Evolutionary conservation across 2,888 invertebrate genomes (phyloP).

Genomic region (Cosmopolites sordidus): DNA sequence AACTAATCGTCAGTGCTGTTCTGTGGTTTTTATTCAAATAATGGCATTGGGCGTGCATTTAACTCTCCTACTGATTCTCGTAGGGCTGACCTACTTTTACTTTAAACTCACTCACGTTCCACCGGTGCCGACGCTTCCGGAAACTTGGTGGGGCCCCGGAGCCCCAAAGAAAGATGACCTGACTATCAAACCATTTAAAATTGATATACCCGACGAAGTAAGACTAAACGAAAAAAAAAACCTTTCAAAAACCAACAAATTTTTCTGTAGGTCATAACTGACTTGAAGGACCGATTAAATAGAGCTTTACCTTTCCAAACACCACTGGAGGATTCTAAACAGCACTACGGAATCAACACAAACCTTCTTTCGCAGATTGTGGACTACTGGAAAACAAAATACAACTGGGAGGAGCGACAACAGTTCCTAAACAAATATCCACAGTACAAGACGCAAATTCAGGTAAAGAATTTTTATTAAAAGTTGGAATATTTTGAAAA

Average conservation of each 20-base stretch:
- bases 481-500: too few species aligned
- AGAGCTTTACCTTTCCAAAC: slow-evolving; percentile 43
- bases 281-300: slow-evolving; percentile 55
- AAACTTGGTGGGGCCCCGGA: slow-evolving; percentile 60
- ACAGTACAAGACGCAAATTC: slow-evolving; percentile 67
- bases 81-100: slow-evolving; percentile 9
- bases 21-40: too few species aligned
- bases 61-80: too few species aligned
- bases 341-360: slow-evolving; percentile 78
- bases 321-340: slow-evolving; percentile 64
- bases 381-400: slow-evolving; percentile 71
- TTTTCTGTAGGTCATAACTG: slow-evolving; percentile 52
- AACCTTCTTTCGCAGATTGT: slow-evolving; percentile 64
- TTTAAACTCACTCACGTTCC: slow-evolving; percentile 27
- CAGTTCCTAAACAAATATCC: slow-evolving; percentile 59
- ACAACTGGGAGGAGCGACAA: slow-evolving; percentile 68
- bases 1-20: too few species aligned
- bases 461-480: slow-evolving; percentile 33
- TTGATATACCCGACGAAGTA: slow-evolving; percentile 60
- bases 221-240: slow-evolving; percentile 30
- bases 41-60: too few species aligned
- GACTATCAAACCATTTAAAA: slow-evolving; percentile 56
- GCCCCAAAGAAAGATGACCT: slow-evolving; percentile 51
- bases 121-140: slow-evolving; percentile 36
- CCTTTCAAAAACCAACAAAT: too few species aligned